Percentiles rank a stretch among this genome's conserved stretches.
These are phyloP conservation scores for Hyperoplus lanceolatus DNA, from an alignment of 2,797 vertebrate genomes.

Conservation along the genomic window DNA sequence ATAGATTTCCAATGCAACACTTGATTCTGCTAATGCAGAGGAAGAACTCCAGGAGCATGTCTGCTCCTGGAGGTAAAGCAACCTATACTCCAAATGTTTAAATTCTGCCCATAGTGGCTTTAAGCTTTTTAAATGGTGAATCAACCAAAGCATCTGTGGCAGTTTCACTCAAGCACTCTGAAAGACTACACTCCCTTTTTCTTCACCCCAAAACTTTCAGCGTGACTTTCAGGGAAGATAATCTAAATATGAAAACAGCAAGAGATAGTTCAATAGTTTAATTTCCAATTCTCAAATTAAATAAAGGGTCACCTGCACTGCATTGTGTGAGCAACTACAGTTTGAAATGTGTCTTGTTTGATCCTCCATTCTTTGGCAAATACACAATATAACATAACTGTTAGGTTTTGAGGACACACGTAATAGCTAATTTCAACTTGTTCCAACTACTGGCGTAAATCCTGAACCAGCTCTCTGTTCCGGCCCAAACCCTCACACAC, in stretches of 20 bases:
- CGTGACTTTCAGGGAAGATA: background rate
- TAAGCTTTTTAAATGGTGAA: too few relatives aligned
- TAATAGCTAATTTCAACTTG: slow-evolving; percentile 32
- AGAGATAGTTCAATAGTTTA: background rate
- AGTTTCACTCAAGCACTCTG: too few relatives aligned
- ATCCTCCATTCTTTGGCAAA: too few relatives aligned
- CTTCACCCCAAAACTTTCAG: background rate
- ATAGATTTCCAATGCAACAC: slow-evolving; percentile 23
- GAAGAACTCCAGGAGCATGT: background rate
- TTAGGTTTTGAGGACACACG: slow-evolving; percentile 8
- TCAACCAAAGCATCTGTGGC: too few relatives aligned
- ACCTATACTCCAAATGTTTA: background rate
- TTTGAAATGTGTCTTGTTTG: background rate
- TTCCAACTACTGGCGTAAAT: slow-evolving; percentile 25
- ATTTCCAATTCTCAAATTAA: background rate
- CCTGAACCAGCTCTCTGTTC: slow-evolving; percentile 17
- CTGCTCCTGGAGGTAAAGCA: background rate
- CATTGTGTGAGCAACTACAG: background rate
- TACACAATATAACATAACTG: too few relatives aligned
- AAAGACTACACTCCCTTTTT: background rate
- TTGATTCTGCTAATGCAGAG: slow-evolving; percentile 23
- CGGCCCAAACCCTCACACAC: slow-evolving; percentile 7
- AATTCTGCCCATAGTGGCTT: background rate
- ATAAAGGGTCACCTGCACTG: background rate
- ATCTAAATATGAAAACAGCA: too few relatives aligned